Base-by-base conservation (phyloP, 2,113 vertebrate genomes). In the Eublepharis macularius region DNA sequence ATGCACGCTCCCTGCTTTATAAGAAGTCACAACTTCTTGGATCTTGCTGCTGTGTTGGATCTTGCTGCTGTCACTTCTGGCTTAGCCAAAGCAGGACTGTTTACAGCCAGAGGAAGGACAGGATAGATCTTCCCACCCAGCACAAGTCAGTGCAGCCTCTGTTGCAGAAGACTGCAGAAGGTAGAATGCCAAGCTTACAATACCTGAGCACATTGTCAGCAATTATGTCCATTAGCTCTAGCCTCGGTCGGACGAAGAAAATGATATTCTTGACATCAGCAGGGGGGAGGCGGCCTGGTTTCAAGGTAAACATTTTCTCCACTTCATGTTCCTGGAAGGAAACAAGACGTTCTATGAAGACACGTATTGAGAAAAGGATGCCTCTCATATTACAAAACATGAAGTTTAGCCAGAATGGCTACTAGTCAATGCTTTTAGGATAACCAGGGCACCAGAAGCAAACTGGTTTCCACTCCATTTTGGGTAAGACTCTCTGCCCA, bases 241-340 rank as follows among this genome's bases (percentile, higher is more conserved):
- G 95, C 86, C 95, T 96, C 34, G 99, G 99, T 87, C 99, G 95
- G 41, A 99, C 98, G 88, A 99, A 98, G 92, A 99, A 99, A 86
- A 99, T 99, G 32, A 99, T 96, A 65, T 99, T 99, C 95, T 99
- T 99, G 90, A 99, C 98, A 12, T 99, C 98, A 0, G 98, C 97
- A 74, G 97, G 47, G 0, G 98, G 99, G 72, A 99, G 96, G 39
- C 97, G 97, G 60, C 97, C 98, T 17, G 96, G 95, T 94, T 99
- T 99, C 11, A 99, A 98, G 0, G 98, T 98, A 92, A 99, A 99
- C 99, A 99, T 99, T 95, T 99, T 99, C 82, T 99, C 98, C 92
- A 99, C 99, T 93, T 99, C 99, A 96, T 99, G 99, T 90, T 99
- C 99, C 99, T 99, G 72, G n/a, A 63, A 19, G 68, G 86, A 66